phyloP scores from a whole-genome alignment of 2,797 vertebrate species.

The Leptodactylus fallax region DNA sequence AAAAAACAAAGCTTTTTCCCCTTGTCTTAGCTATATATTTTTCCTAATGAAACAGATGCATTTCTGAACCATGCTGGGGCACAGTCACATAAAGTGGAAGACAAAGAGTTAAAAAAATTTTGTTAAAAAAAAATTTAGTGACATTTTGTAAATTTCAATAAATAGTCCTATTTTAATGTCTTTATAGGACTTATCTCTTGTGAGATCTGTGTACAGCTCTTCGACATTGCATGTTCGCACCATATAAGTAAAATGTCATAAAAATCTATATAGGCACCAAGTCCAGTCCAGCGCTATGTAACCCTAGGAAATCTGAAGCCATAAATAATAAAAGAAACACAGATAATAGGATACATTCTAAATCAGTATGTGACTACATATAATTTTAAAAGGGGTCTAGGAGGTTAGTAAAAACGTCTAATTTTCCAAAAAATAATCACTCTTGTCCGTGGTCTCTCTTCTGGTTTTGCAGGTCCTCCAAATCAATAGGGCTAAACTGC shows the following conservation, averaged over 20 bases:
- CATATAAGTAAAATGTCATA: too few species aligned
- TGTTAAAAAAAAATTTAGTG: background rate
- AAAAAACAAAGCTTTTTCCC: slow-evolving; percentile 72
- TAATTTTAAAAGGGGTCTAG: too few species aligned
- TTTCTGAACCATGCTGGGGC: background rate
- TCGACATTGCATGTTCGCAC: too few species aligned
- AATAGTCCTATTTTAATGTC: background rate
- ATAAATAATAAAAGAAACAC: too few species aligned
- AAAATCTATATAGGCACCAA: too few species aligned
- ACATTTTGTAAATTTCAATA: too few species aligned
- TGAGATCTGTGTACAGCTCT: background rate
- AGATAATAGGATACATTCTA: too few species aligned
- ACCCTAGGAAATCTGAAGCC: too few species aligned
- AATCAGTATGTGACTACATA: too few species aligned
- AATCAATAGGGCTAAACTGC: background rate
- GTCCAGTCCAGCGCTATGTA: too few species aligned
- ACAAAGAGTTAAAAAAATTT: background rate
- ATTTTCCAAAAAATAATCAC: background rate
- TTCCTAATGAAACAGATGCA: slow-evolving; percentile 57
- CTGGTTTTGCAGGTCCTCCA: too few species aligned
- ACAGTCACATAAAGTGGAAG: background rate
- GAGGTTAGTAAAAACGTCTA: too few species aligned
- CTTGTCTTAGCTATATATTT: slow-evolving; percentile 70
- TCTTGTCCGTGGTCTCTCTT: background rate
- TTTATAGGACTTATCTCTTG: background rate